Percentiles rank a stretch among this genome's conserved stretches.
phyloP scores from a whole-genome alignment of 2,113 vertebrate genomes.

The Colinus virginianus region DNA sequence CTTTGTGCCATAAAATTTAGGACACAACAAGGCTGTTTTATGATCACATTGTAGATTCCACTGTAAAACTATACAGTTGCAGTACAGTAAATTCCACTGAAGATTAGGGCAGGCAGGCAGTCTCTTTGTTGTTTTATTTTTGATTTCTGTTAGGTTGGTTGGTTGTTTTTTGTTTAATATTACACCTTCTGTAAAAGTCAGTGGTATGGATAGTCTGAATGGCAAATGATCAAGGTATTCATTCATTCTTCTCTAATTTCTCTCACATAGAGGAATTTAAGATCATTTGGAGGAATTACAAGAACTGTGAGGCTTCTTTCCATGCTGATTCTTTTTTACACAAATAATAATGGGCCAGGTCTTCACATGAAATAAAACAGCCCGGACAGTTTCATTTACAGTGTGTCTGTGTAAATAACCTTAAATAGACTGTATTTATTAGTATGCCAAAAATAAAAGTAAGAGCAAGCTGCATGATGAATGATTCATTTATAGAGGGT shows the following conservation, averaged over 20 bases:
- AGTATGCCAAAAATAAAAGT: neutral
- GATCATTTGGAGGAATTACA: neutral
- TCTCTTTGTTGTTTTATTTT: neutral
- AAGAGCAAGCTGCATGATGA: neutral
- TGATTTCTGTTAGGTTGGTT: neutral
- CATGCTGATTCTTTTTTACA: neutral
- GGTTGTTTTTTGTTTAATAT: neutral
- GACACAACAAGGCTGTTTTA: slow-evolving; percentile 49
- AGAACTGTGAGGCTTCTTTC: neutral
- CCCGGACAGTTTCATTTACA: neutral
- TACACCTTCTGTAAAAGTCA: neutral
- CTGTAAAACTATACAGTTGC: neutral
- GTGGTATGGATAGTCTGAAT: neutral
- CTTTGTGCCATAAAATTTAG: slow-evolving; percentile 41
- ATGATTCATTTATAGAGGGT: neutral
- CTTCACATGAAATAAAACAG: neutral
- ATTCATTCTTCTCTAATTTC: neutral
- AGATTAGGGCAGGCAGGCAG: neutral
- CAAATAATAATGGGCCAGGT: neutral
- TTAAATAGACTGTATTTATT: slow-evolving; percentile 6
- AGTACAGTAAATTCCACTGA: slow-evolving; percentile 20
- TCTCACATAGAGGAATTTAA: neutral
- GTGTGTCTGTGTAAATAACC: neutral
- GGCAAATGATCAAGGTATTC: neutral
- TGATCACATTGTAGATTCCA: slow-evolving; percentile 8